phyloP scores from a whole-genome alignment of 2,888 invertebrate species.

The Neoitamus cyanurus region DNA sequence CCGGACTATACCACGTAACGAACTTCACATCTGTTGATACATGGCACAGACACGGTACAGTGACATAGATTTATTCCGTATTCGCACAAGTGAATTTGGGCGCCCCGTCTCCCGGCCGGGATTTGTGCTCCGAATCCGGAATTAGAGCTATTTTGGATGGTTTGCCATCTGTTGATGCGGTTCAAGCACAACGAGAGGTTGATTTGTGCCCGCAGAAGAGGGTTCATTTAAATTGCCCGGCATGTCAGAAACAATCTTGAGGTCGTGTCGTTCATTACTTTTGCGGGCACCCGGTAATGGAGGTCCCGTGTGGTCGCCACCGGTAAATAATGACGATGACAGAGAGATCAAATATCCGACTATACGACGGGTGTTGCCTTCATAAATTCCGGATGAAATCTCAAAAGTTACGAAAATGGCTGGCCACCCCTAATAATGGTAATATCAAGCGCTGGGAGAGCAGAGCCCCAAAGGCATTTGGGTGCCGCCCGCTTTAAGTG shows the following conservation, averaged over 20 bases:
- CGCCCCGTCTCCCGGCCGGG: background rate
- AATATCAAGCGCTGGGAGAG: background rate
- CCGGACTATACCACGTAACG: background rate
- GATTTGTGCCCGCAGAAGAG: background rate
- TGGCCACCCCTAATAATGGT: background rate
- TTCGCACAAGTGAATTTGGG: conserved; percentile 14
- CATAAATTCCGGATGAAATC: background rate
- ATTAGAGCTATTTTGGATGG: background rate
- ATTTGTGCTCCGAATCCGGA: background rate
- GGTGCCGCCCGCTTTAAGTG: conserved; percentile 25
- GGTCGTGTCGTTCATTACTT: conserved; percentile 23
- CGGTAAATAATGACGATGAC: background rate
- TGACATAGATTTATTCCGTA: conserved; percentile 42
- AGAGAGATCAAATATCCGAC: background rate
- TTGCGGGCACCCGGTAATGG: background rate
- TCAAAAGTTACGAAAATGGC: background rate
- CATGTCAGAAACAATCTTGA: conserved; percentile 42
- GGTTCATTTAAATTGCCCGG: conserved; percentile 41
- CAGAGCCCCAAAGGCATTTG: background rate
- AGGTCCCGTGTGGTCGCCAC: background rate
- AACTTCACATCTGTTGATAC: conserved; percentile 38
- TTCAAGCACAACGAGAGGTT: background rate
- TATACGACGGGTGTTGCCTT: background rate
- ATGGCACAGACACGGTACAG: conserved; percentile 34
- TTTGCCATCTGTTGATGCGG: conserved; percentile 45